phyloP scores from a whole-genome alignment of 2,113 vertebrate species.

The Laticauda laticaudata region DNA sequence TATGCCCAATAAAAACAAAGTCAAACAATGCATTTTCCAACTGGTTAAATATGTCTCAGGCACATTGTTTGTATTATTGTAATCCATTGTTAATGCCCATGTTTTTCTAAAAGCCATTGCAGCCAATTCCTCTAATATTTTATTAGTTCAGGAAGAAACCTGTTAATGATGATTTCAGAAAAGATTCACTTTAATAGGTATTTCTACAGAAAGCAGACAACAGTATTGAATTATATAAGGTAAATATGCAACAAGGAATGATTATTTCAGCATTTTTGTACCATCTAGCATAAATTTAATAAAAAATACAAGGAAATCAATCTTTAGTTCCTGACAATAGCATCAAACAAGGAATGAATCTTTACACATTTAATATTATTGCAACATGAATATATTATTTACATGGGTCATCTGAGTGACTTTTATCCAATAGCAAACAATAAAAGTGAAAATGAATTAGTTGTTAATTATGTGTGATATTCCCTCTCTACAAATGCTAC shows the following conservation, averaged over 20 bases:
- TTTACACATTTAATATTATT: not conserved
- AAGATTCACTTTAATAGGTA: not conserved
- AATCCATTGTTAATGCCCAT: not conserved
- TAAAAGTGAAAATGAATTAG: not conserved
- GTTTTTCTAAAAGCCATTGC: not conserved
- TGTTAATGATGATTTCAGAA: not conserved
- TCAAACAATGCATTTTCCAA: not conserved
- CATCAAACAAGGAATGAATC: not conserved
- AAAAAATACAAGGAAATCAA: not conserved
- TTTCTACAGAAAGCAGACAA: conserved; percentile 12
- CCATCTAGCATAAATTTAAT: not conserved
- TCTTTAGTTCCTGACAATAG: not conserved
- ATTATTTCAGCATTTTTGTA: not conserved
- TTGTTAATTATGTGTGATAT: not conserved
- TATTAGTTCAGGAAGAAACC: not conserved
- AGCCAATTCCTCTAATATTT: not conserved
- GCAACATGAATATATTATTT: not conserved
- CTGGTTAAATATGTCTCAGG: not conserved
- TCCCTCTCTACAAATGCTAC: not conserved
- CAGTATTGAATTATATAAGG: conserved; percentile 14
- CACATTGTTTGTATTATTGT: not conserved
- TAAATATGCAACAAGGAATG: not conserved
- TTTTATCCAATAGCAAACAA: not conserved
- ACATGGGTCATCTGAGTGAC: not conserved
- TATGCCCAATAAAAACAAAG: not conserved